Evolutionary conservation across 2,888 invertebrate species (phyloP).

Genomic region (Tenthredo scrophulariae): DNA sequence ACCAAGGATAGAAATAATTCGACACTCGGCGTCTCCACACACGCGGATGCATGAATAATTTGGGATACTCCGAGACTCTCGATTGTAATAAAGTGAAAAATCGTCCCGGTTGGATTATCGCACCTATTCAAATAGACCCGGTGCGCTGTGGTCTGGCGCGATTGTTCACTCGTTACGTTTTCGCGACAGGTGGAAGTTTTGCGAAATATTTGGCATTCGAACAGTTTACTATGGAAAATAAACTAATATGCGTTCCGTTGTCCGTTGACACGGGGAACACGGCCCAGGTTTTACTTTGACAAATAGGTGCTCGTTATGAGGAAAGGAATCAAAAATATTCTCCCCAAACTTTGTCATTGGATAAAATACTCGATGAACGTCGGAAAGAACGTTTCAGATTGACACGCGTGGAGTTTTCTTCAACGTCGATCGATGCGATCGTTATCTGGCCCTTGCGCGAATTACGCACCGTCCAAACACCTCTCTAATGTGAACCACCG

Average conservation of each 20-base stretch:
- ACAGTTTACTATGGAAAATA: constrained; percentile 12
- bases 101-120: constrained; percentile 6
- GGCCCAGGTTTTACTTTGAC: not conserved
- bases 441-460: not conserved
- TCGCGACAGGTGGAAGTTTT: constrained; percentile 46
- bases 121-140: not conserved
- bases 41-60: not conserved
- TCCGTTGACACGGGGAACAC: constrained; percentile 7
- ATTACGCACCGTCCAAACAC: not conserved
- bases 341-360: not conserved
- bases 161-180: not conserved
- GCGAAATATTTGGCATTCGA: constrained; percentile 46
- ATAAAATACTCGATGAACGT: not conserved
- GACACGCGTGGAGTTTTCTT: not conserved
- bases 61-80: not conserved
- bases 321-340: not conserved
- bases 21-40: not conserved
- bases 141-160: not conserved
- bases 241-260: not conserved
- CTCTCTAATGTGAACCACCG: not conserved
- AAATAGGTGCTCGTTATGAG: not conserved
- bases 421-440: not conserved
- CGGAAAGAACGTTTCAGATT: not conserved
- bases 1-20: not conserved
- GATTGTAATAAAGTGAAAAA: not conserved